Base-by-base conservation (phyloP, 2,797 vertebrate genomes). In the Halcyon chelicuti region DNA sequence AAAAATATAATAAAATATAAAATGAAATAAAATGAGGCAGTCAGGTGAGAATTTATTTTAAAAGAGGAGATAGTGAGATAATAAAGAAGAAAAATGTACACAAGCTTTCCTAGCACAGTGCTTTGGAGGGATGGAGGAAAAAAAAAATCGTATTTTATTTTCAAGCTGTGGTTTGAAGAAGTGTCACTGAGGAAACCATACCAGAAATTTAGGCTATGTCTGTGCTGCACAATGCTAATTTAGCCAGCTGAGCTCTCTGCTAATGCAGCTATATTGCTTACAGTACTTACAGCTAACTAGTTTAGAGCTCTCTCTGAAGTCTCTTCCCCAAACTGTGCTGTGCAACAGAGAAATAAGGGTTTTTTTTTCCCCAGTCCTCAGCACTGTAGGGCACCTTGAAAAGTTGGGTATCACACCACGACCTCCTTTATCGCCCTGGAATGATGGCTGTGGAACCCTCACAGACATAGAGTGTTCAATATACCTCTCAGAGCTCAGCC, bases 251-350 rank as follows among this genome's bases (percentile, higher is more conserved):
- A 92, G 80, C 44, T 67, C 90, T 57, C 62, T 75, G 73, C 58
- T 94, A 93, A 96, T 93, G 86, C 55, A 78, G 39, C 60, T 90
- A 73, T 73, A 94, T 81, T 90, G 60, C 83, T 90, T 92, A 79
- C 35, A 75, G 19, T 82, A 79, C 39, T 90, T 60, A 76, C 9
- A 79, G 63, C 60, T 92, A 95, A 96, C 78, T 61, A 63, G 83
- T 96, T 96, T 90, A 93, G 71, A 62, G 52, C 23, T 51, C 37
- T 82, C 55, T 68, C 47, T 28, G 35, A 94, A 88, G 81, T 81
- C 21, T 76, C 83, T 67, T 87, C 47, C 79, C 65, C 70, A 92
- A 88, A 88, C 76, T 82, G 67, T 35, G 76, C 18, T 79, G 63
- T 60, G 63, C 88, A 76, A 55, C 33, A 16, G 28, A 84, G 51